Evolutionary conservation across 1,140 invertebrate genomes (phyloP).

Genomic region (Amyelois transitella): DNA sequence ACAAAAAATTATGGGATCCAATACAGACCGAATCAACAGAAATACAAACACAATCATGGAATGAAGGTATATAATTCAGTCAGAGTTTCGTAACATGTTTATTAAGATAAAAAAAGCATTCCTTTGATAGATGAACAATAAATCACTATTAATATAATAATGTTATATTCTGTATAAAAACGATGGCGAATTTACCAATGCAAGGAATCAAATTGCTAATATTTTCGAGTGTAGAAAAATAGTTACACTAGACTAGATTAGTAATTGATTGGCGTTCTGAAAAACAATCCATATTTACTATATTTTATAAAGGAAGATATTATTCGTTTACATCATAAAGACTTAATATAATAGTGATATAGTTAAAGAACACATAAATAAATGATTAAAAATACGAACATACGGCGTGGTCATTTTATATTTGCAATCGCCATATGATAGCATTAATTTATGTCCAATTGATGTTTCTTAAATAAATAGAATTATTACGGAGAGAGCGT

Average conservation of each 20-base stretch:
- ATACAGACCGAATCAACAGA: no score
- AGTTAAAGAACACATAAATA: conserved; percentile 13
- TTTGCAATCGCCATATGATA: no score
- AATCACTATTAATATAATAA: conserved; percentile 28
- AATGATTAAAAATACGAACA: conserved; percentile 25
- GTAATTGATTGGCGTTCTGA: conserved; percentile 6
- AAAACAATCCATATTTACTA: not conserved
- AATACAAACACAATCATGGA: conserved; percentile 42
- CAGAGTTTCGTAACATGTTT: conserved; percentile 14
- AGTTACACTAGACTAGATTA: conserved; percentile 8
- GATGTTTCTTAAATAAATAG: no score
- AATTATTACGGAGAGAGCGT: no score
- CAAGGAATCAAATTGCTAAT: no score
- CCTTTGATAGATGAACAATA: not conserved
- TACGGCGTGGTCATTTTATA: conserved; percentile 12
- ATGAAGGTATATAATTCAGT: conserved; percentile 51
- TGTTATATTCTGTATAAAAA: conserved; percentile 17
- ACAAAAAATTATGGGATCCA: no score
- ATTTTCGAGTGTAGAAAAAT: conserved; percentile 3
- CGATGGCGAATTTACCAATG: not conserved
- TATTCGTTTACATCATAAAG: not conserved
- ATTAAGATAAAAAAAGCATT: not conserved
- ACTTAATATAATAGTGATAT: not conserved
- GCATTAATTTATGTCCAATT: no score
- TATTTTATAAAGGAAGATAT: not conserved